These are phyloP conservation scores for Alosa alosa DNA, from an alignment of 2,113 vertebrate species.

Conservation along the genomic window DNA sequence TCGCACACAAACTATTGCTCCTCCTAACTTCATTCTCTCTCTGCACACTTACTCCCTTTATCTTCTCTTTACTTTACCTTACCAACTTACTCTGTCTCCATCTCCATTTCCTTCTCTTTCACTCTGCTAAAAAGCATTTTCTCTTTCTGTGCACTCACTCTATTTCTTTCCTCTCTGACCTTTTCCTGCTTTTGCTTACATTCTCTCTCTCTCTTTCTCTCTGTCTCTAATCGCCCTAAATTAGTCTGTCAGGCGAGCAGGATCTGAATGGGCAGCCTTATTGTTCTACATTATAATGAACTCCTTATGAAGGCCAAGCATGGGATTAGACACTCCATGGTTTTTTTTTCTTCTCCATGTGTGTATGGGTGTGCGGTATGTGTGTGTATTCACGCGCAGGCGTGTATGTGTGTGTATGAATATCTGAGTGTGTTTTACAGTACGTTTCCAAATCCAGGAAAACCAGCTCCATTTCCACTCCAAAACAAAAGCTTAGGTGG, in stretches of 20 bases:
- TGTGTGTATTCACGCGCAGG: not conserved
- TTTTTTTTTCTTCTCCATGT: slow-evolving; percentile 30
- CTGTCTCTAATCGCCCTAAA: slow-evolving; percentile 51
- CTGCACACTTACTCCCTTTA: not conserved
- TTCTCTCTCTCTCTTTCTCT: not conserved
- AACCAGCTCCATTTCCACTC: slow-evolving; percentile 33
- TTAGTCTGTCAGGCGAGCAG: slow-evolving; percentile 49
- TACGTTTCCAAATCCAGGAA: slow-evolving; percentile 34
- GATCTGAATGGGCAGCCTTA: slow-evolving; percentile 46
- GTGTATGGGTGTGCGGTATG: not conserved
- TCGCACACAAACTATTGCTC: not conserved
- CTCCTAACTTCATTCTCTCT: not conserved
- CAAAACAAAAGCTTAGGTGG: slow-evolving; percentile 36
- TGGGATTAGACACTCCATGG: slow-evolving; percentile 29
- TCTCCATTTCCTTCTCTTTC: not conserved
- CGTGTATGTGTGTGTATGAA: not conserved
- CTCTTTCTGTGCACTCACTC: not conserved
- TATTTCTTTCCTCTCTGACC: not conserved
- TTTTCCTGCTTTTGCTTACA: not conserved
- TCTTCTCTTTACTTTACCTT: not conserved
- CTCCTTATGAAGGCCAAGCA: slow-evolving; percentile 51
- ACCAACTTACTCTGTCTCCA: not conserved
- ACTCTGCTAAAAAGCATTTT: not conserved
- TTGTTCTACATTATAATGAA: slow-evolving; percentile 59
- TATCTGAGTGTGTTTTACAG: slow-evolving; percentile 17